A percentile compares a stretch with the other conserved stretches of the same genome.
Evolutionary conservation across 2,888 invertebrate species (phyloP).

Genomic region (Pandemis cinnamomeana): DNA sequence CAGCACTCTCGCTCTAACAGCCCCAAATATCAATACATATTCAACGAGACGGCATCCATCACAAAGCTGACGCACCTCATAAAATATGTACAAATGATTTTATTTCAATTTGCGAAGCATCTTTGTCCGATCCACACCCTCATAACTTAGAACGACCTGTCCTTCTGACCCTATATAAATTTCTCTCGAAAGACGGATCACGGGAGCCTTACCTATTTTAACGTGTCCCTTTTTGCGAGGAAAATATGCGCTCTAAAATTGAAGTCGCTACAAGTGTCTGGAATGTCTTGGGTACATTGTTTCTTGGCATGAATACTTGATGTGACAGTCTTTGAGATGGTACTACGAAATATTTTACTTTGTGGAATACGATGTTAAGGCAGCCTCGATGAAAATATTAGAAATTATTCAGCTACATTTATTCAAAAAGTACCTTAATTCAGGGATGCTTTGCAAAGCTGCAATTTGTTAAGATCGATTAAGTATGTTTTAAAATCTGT

Average conservation of each 20-base stretch:
- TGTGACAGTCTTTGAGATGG: slow-evolving; percentile 16
- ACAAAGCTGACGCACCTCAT: slow-evolving; percentile 26
- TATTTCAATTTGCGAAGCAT: slow-evolving; percentile 25
- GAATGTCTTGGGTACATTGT: slow-evolving; percentile 19
- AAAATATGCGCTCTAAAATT: slow-evolving; percentile 32
- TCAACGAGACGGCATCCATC: slow-evolving; percentile 28
- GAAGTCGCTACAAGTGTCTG: not conserved
- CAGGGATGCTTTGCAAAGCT: not conserved
- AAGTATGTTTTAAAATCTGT: not conserved
- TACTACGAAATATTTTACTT: slow-evolving; percentile 16
- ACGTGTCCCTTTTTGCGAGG: not conserved
- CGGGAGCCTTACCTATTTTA: slow-evolving; percentile 21
- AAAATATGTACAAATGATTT: slow-evolving; percentile 34
- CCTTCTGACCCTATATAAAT: slow-evolving; percentile 33
- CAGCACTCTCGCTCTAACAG: not conserved
- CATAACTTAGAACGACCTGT: slow-evolving; percentile 27
- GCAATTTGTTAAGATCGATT: not conserved
- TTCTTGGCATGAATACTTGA: slow-evolving; percentile 21
- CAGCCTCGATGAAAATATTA: not conserved
- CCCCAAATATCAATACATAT: slow-evolving; percentile 17
- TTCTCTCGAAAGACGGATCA: slow-evolving; percentile 21
- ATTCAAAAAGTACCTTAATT: not conserved
- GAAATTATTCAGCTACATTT: not conserved
- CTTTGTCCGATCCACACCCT: slow-evolving; percentile 20
- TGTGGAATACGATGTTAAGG: not conserved